These are phyloP conservation scores for Augochlorella aurata DNA, from an alignment of 2,888 invertebrate species.

Conservation along the genomic window DNA sequence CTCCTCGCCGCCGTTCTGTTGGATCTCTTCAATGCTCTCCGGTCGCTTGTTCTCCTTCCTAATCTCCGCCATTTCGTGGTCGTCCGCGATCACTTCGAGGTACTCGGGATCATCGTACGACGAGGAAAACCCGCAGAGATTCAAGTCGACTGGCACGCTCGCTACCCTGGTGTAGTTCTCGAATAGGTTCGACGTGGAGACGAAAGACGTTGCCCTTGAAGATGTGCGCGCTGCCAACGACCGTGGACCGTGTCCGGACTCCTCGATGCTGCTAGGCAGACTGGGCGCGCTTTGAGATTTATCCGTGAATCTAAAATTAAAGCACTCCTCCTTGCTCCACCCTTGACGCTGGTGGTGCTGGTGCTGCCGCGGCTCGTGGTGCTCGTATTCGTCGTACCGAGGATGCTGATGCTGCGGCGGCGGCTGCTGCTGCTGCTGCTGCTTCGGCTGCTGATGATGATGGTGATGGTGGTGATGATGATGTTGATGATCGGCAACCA, in stretches of 20 bases:
- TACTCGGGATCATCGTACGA: slow-evolving; percentile 59
- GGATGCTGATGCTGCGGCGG: slow-evolving; percentile 49
- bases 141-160: slow-evolving; percentile 87
- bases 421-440: slow-evolving; percentile 44
- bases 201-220: slow-evolving; percentile 62
- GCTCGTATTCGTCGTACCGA: slow-evolving; percentile 52
- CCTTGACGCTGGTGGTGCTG: slow-evolving; percentile 64
- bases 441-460: slow-evolving; percentile 52
- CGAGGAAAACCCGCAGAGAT: slow-evolving; percentile 82
- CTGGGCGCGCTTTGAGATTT: slow-evolving; percentile 81
- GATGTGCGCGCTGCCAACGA: slow-evolving; percentile 46
- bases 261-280: slow-evolving; percentile 77
- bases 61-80: slow-evolving; percentile 62
- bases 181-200: slow-evolving; percentile 72
- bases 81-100: slow-evolving; percentile 35
- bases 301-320: slow-evolving; percentile 82
- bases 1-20: slow-evolving; percentile 30
- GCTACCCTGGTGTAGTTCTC: slow-evolving; percentile 81
- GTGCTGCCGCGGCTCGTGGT: slow-evolving; percentile 61
- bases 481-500: slow-evolving; percentile 67
- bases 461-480: slow-evolving; percentile 62
- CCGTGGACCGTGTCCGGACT: slow-evolving; percentile 64
- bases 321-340: slow-evolving; percentile 70
- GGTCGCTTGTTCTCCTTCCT: slow-evolving; percentile 35
- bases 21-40: slow-evolving; percentile 37